Evolutionary conservation across 2,888 invertebrate species (phyloP).

Genomic region (Tipula unca): DNA sequence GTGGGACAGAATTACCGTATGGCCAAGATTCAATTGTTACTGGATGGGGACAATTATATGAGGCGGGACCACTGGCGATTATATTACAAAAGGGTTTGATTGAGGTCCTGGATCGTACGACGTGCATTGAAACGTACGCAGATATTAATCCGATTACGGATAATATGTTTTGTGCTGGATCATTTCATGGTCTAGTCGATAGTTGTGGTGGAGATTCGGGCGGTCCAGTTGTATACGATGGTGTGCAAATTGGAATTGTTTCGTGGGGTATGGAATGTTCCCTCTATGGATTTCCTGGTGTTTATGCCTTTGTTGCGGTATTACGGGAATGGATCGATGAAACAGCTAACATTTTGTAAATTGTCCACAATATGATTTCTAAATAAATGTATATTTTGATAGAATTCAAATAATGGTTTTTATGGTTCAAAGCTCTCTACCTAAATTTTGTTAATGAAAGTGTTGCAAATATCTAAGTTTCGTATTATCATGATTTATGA

Average conservation of each 20-base stretch:
- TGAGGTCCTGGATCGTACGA: neutral
- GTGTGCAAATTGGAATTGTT: neutral
- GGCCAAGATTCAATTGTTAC: neutral
- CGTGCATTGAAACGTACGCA: neutral
- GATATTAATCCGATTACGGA: neutral
- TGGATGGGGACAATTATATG: neutral
- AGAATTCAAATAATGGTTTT: too few species aligned
- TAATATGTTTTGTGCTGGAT: slow-evolving; percentile 9
- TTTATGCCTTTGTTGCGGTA: neutral
- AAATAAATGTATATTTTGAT: too few species aligned
- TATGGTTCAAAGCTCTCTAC: too few species aligned
- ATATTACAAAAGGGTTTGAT: neutral
- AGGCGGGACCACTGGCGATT: neutral
- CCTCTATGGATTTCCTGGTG: neutral
- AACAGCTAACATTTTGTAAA: neutral
- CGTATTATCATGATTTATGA: too few species aligned
- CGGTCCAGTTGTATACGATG: neutral
- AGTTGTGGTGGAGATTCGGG: neutral
- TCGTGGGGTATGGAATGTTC: slow-evolving; percentile 14
- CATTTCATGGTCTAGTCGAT: neutral
- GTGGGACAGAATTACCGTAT: neutral
- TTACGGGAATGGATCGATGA: neutral
- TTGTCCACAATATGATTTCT: too few species aligned
- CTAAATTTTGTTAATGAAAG: too few species aligned
- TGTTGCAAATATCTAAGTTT: too few species aligned